These are phyloP conservation scores for Globodera rostochiensis DNA, from an alignment of 1,140 invertebrate species.

Conservation along the genomic window DNA sequence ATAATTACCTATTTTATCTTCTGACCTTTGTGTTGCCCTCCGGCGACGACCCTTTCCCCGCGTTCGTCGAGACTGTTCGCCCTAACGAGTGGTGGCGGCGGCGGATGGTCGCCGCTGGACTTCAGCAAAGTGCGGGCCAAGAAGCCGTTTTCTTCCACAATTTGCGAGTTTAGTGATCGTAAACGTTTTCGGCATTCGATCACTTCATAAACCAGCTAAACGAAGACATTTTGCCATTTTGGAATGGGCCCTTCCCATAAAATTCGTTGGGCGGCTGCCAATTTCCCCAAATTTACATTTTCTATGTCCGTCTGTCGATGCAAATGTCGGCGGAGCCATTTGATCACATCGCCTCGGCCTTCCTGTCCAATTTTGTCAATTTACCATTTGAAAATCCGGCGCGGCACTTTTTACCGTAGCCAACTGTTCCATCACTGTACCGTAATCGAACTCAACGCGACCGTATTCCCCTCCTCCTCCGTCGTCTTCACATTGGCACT, in stretches of 20 bases:
- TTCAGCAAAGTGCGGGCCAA: constrained; percentile 29
- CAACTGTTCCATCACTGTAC: constrained; percentile 31
- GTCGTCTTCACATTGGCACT: neutral
- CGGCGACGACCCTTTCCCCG: neutral
- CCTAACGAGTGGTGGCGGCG: neutral
- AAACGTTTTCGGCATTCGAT: constrained; percentile 32
- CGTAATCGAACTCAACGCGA: constrained; percentile 26
- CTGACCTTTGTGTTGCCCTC: neutral
- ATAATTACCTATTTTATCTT: too few relatives aligned
- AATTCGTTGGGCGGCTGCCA: neutral
- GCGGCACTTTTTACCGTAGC: constrained; percentile 34
- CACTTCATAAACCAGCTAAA: constrained; percentile 40
- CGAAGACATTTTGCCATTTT: neutral
- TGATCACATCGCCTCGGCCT: constrained; percentile 26
- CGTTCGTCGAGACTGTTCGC: neutral
- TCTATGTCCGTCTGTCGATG: constrained; percentile 30
- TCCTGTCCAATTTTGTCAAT: neutral
- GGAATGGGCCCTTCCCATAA: too few relatives aligned
- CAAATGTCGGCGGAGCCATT: constrained; percentile 36
- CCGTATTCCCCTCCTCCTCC: neutral
- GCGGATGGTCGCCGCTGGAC: neutral
- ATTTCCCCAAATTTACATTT: constrained; percentile 22
- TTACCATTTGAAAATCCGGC: neutral
- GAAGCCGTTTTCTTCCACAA: constrained; percentile 40
- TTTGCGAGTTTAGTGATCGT: constrained; percentile 33